Evolutionary conservation across 2,888 invertebrate species (phyloP).

Genomic region (Plemyria rubiginata): DNA sequence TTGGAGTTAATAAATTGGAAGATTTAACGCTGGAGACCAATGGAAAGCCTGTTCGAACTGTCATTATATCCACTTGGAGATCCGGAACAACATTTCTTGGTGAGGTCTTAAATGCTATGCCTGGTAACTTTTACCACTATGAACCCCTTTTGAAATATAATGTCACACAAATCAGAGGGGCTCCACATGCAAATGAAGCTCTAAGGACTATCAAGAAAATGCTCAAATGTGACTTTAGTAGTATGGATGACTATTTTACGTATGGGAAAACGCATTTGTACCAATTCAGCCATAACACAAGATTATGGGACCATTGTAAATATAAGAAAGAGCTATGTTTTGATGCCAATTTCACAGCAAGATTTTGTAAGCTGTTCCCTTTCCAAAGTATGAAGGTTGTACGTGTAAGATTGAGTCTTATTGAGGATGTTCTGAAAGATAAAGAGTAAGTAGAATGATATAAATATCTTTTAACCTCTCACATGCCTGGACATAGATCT

Average conservation of each 20-base stretch:
- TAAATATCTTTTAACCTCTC: not conserved
- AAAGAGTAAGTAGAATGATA: conserved; percentile 84
- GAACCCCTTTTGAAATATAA: conserved; percentile 94
- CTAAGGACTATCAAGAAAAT: conserved; percentile 88
- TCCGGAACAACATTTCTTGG: conserved; percentile 96
- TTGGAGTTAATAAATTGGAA: conserved; percentile 82
- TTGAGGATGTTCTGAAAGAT: conserved; percentile 89
- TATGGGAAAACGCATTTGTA: conserved; percentile 91
- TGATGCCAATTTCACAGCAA: conserved; percentile 87
- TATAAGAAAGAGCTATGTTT: conserved; percentile 79
- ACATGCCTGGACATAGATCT: too few species aligned
- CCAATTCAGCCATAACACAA: conserved; percentile 93
- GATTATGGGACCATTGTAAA: conserved; percentile 93
- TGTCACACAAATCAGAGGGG: conserved; percentile 91
- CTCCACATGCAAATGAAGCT: conserved; percentile 88
- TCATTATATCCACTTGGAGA: conserved; percentile 95
- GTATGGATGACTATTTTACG: conserved; percentile 90
- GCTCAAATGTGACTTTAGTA: conserved; percentile 90
- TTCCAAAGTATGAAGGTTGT: conserved; percentile 96
- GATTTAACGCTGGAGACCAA: conserved; percentile 89
- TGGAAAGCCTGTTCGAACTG: conserved; percentile 89
- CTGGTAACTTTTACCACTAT: conserved; percentile 95
- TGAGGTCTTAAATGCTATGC: conserved; percentile 92
- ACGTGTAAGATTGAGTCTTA: conserved; percentile 89
- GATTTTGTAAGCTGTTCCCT: conserved; percentile 93